Base-by-base conservation (phyloP, 2,113 vertebrate species). In the Pelecanus crispus region DNA sequence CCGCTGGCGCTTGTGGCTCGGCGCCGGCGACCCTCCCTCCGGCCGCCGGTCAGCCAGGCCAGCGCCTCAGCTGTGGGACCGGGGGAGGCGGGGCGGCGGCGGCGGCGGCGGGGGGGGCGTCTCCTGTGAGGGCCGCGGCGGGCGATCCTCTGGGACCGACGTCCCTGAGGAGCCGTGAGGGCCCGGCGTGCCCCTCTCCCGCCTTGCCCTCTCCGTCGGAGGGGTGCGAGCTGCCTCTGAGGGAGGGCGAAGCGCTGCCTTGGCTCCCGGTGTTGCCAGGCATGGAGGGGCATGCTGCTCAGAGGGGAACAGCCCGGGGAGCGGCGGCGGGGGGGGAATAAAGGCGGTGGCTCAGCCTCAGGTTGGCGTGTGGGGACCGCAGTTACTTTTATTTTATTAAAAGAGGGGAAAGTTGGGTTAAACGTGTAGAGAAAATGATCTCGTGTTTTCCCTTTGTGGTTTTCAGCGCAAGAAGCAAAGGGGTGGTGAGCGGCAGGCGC, bases 401-500 rank as follows among this genome's bases (percentile, higher is more conserved):
- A 78, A 34, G 38, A 21, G 9, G 34, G 22, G 12, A 49, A 74
- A 49, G 44, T 24, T 55, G 3, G 3, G 22, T 10, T 34, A 18
- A 58, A 19, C 26, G 36, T 63, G 1, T 17, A 3, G 20, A 17
- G 18, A 11, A 58, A 42, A 9, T 7, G 6, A 5, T 47, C 13
- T 1, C 6, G 17, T 44, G 22, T 16, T 44, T 74, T 73, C 4
- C 2, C 5, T 18, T 8, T 0, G 7, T 11, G 67, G 24, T 25
- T 45, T 26, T 32, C 28, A 45, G 61, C 0, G 14, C 24, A 10
- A 36, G 40, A 36, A 56, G 75, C 25, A 4, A 13, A 59, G 50
- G 19, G 25, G 13, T 5, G 19, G 8, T 0, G 40, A 36, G 56
- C 3, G 0, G 26, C 44, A 7, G 34, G 28, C 3, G 0, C 31